Conservation (phyloP, 2,888 invertebrate genomes). For the Phaedon cochleariae region DNA sequence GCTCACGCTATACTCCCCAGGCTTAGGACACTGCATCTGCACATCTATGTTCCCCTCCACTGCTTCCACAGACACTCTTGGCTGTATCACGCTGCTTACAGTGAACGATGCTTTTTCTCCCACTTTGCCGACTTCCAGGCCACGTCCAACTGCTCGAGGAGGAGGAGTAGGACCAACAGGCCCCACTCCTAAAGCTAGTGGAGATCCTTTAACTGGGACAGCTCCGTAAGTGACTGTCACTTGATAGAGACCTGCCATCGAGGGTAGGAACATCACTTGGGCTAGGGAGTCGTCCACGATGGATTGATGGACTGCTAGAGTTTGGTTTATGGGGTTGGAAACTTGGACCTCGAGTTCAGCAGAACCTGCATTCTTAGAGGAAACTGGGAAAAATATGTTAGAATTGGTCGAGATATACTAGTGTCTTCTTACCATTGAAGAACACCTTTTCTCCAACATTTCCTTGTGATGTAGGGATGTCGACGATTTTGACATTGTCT, state of each 20-base stretch:
- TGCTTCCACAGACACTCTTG: slow-evolving; percentile 69
- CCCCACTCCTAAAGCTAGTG: slow-evolving; percentile 69
- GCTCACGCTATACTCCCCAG: slow-evolving; percentile 86
- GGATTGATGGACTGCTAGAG: slow-evolving; percentile 80
- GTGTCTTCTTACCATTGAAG: slow-evolving; percentile 72
- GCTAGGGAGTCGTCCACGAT: slow-evolving; percentile 74
- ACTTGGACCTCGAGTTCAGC: slow-evolving; percentile 89
- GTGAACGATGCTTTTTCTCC: slow-evolving; percentile 78
- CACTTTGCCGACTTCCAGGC: slow-evolving; percentile 73
- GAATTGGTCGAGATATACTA: not conserved
- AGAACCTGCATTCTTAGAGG: slow-evolving; percentile 81
- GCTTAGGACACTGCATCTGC: slow-evolving; percentile 63
- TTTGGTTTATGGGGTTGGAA: slow-evolving; percentile 85
- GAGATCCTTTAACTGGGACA: slow-evolving; percentile 66
- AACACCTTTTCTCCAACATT: slow-evolving; percentile 84
- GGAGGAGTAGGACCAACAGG: slow-evolving; percentile 68
- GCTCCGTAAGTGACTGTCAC: slow-evolving; percentile 76
- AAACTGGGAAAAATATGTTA: slow-evolving; percentile 68
- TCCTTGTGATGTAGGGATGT: slow-evolving; percentile 77
- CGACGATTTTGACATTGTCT: slow-evolving; percentile 80
- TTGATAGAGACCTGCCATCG: slow-evolving; percentile 79
- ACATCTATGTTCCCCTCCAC: slow-evolving; percentile 69
- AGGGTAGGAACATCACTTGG: slow-evolving; percentile 85
- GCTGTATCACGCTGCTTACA: slow-evolving; percentile 69
- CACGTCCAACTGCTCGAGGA: slow-evolving; percentile 72